Base-by-base conservation (phyloP, 2,888 invertebrate species). In the Tuta absoluta region DNA sequence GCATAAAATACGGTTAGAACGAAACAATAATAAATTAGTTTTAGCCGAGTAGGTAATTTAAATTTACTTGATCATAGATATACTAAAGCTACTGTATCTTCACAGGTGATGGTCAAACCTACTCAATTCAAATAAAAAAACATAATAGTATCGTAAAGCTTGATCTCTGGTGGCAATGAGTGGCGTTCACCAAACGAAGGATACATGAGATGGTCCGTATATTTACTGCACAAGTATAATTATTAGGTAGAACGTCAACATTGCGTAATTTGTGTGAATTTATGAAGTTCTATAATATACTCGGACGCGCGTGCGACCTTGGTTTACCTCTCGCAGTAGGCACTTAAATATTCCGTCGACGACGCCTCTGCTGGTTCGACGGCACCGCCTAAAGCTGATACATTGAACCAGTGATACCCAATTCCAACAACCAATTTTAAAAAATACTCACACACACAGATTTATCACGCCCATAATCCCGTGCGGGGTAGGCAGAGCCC, bases 271-370 rank as follows among this genome's bases (percentile, higher is more conserved):
- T 61, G 56, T 65, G 63, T 66, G 66, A 68, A 67, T 63, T 65
- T 69, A 67, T 65, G 45, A 71, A 64, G 62, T 65, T 68, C 65
- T 61, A 49, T 49, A 63, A 66, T 65, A 66, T 45, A 45, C 45
- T 28, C 63, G 62, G 65, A 59, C 66, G 65, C 68, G 66, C 64
- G 51, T 57, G 24, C 65, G 72, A 64, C 72, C 71, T 72, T 71
- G 68, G 62, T 61, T 70, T 66, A 24, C 71, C 68, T 68, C 66
- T 68, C 68, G 68, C 63, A 64, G n/a, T n/a, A 64, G 14, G 45
- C 28, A 56, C 12, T n/a, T 56, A 33, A 56, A 33, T 53, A 53
- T 23, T 23, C 51, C 14, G 51, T 5, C 23, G 51, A 23, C 51
- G 51, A 12, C 51, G 21, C 14, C 51, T 24, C 12, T 24, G 51